Base-by-base conservation (phyloP, 2,888 invertebrate genomes). In the Ellobium chinense region DNA sequence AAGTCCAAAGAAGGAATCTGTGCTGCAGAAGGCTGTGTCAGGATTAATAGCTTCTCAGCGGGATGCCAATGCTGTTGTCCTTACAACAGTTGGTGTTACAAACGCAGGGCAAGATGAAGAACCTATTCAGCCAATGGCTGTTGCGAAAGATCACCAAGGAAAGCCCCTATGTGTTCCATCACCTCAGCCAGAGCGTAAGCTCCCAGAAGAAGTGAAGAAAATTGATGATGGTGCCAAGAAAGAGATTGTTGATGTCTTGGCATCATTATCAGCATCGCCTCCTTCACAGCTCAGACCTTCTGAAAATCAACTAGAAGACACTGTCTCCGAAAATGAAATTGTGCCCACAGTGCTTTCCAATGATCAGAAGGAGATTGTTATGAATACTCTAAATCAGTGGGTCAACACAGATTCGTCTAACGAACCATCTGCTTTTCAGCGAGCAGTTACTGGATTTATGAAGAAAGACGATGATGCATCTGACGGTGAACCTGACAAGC, bases 311-410 rank as follows among this genome's bases (percentile, higher is more conserved):
- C 14, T 39, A 1, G 34, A 73, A 34, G 29, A 58, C 2, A 63
- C 36, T 27, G 29, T 60, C 14, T 21, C 62, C 24, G 83, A 85
- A 62, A 83, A 84, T 24, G 81, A 81, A 31, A 83, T 85, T 37
- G 81, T 84, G 29, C 84, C 86, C 0, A 65, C 80, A 7, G 68
- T 78, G 27, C 63, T 84, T 37, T 75, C 72, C 21, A 34, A 81
- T 24, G 65, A 75, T 31, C 72, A 82, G n/a, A 79, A 79, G 12
- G 79, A 80, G 24, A 80, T 36, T 29, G 80, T 79, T 0, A 14
- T 72, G 18, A 60, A 34, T 29, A 78, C 80, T 1, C 75, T 85
- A 62, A 62, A 73, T 12, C 31, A 54, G 12, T 81, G 83, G 81
- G n/a, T 66, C 14, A 27, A 36, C 9, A 36, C 31, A 1, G 79